phyloP scores from a whole-genome alignment of 2,797 vertebrate species.

The Nyctibius grandis region DNA sequence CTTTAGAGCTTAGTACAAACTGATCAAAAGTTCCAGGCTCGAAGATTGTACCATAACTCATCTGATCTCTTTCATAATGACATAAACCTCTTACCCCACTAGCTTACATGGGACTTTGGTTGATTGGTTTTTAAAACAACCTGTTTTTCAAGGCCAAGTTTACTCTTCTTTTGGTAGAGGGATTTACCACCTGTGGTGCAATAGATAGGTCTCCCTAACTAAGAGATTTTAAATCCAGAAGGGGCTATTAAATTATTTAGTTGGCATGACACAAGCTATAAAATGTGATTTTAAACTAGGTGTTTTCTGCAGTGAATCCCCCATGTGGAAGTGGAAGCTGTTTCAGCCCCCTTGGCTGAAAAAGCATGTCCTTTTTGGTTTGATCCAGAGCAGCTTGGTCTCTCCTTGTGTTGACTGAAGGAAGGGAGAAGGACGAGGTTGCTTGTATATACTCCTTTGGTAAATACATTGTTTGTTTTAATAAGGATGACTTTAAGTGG shows the following conservation, averaged over 20 bases:
- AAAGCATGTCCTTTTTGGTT: background rate
- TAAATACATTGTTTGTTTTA: background rate
- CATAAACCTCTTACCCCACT: background rate
- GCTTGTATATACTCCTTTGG: background rate
- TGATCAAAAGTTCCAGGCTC: background rate
- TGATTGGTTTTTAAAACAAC: background rate
- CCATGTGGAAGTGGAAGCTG: background rate
- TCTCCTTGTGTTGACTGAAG: rapidly evolving
- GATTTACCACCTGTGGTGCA: background rate
- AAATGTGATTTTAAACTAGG: background rate
- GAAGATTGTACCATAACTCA: background rate
- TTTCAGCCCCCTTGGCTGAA: background rate
- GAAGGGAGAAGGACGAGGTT: background rate
- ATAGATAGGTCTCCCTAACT: background rate
- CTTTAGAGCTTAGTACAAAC: background rate
- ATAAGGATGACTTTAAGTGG: background rate
- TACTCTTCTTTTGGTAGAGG: background rate
- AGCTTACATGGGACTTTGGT: background rate
- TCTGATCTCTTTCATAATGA: background rate
- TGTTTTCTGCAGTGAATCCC: background rate
- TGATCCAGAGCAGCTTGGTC: background rate
- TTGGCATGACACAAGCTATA: background rate
- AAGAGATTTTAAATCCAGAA: background rate
- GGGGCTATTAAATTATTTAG: background rate
- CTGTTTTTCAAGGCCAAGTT: background rate